phyloP scores from a whole-genome alignment of 2,113 vertebrate genomes.

The Eonycteris spelaea region DNA sequence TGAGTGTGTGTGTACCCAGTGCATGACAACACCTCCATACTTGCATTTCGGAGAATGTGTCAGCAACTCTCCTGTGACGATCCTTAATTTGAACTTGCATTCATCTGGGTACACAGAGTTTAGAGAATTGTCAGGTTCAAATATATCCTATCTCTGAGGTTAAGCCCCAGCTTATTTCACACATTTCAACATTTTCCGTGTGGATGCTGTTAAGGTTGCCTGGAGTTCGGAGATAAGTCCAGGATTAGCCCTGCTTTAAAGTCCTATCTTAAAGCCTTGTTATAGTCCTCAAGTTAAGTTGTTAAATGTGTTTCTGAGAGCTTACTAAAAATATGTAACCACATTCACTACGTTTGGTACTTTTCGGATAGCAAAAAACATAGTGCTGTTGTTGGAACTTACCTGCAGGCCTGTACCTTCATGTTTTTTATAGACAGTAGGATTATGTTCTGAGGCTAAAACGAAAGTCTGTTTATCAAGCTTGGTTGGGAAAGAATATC shows the following conservation, averaged over 20 bases:
- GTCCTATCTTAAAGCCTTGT: slow-evolving; percentile 59
- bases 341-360: slow-evolving; percentile 19
- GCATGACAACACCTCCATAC: rapidly evolving
- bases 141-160: slow-evolving; percentile 38
- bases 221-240: slow-evolving; percentile 75
- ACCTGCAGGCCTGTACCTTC: background rate
- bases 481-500: background rate
- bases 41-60: background rate
- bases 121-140: slow-evolving; percentile 44
- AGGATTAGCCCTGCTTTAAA: slow-evolving; percentile 75
- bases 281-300: slow-evolving; percentile 66
- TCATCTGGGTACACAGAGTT: slow-evolving; percentile 10
- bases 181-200: slow-evolving; percentile 66
- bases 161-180: slow-evolving; percentile 63
- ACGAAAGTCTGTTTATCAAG: background rate
- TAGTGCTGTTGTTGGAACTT: background rate
- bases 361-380: slow-evolving; percentile 22
- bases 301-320: slow-evolving; percentile 61
- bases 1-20: rapidly evolving
- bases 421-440: background rate
- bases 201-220: slow-evolving; percentile 52
- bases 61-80: background rate
- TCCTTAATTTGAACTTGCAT: slow-evolving; percentile 21
- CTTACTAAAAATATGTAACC: slow-evolving; percentile 18
- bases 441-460: background rate